Evolutionary conservation across 2,888 invertebrate species (phyloP), one percentile per base, ranked within the genome.

Genomic region (Linyphia triangularis): DNA sequence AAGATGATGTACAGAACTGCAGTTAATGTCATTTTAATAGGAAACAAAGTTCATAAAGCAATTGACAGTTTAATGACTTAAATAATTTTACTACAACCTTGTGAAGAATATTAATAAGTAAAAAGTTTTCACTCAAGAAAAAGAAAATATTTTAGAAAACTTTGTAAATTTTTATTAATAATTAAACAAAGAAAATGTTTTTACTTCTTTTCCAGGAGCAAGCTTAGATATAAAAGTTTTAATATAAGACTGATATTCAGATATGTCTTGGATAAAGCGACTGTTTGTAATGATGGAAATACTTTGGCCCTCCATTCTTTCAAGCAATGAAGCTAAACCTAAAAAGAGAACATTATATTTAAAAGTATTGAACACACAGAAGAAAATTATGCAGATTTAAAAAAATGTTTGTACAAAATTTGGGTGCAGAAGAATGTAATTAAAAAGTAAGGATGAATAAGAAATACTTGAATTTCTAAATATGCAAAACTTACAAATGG

Each of bases 211-310:
- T 4, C 63, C 40, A 10, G 81, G 86, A 37, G 10, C 7, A 10
- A 86, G 22, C 10, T 33, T 30, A 24, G 79, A 73, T 0, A 81
- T 30, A 40, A 59, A 86, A 30, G 43, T 65, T 67, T 86, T 67
- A 2, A 86, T 19, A 7, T 65, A 65, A 10, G 22, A 24, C 57
- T 73, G 65, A 40, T 81, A 86, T 28, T 43, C 65, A 16, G 33
- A n/a, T 67, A 28, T 81, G 2, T 86, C 73, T 73, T 72, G 63
- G 28, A 86, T 86, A 22, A 86, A 81, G 67, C 63, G 26, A 26
- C 81, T 81, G 22, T 40, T 79, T 16, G 59, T 30, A 16, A 86
- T 30, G 1, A 86, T 72, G 1, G 37, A 33, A 9, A 86, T 28
- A 37, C 51, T 26, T 3, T 73, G 9, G 7, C 19, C 73, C 6